Evolutionary conservation across 2,888 invertebrate species (phyloP), one percentile per base, ranked within the genome.

Genomic region (Eupeodes latifasciatus): DNA sequence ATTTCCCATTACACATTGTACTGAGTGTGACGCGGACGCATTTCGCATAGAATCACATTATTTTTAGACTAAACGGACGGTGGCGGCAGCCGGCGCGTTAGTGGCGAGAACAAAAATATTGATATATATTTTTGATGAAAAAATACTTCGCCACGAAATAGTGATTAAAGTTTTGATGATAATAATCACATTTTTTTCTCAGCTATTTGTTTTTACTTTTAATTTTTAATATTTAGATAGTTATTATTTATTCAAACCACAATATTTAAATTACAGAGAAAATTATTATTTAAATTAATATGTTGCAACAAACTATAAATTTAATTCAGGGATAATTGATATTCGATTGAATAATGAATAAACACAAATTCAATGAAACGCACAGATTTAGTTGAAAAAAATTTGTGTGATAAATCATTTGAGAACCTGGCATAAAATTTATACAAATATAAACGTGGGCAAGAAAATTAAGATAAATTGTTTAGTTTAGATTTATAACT

Each of bases 231-330:
- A 7, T 19, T 12, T n/a, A 27, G 47, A 72, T 27, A 27, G 27
- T 27, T n/a, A 67, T 74, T 85, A 62, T 81, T 86, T 82, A 82
- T 86, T 83, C 19, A 10, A 59, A 64, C 55, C 74, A 19, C 78
- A 83, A 47, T 53, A 44, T 47, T 78, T 74, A 57, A 51, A 62
- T 49, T 64, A 62, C 57, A 69, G 6, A 1, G 36, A 87, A 67
- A 67, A 77, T 72, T 71, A 49, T 83, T 80, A 61, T 83, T 66
- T 86, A 19, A 74, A 74, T 75, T 55, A 81, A 85, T 85, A 53
- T 85, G 51, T 66, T 61, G 27, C 44, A 44, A 67, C 53, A 14
- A 14, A 6, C 27, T 34, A 27, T n/a, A 72, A 44, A 59, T 9
- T 64, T 49, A 44, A 67, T 66, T 74, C 49, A 40, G 59, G 10